Conservation (phyloP, 2,888 invertebrate species). For the Eurois occulta region DNA sequence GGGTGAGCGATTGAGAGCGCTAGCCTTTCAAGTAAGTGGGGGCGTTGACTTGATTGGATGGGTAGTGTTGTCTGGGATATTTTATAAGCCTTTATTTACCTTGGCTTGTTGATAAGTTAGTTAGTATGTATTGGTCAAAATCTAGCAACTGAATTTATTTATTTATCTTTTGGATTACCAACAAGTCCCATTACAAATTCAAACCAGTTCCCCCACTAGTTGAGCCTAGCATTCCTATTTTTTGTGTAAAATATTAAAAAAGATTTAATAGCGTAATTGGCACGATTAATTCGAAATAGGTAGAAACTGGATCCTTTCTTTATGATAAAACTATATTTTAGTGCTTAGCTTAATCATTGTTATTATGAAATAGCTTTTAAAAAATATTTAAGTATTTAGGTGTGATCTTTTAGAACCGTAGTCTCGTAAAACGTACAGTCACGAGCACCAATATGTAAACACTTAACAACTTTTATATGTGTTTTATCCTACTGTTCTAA, state of each 20-base stretch:
- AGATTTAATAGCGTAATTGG: background rate
- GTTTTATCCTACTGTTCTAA: too few species aligned
- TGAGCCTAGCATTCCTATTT: background rate
- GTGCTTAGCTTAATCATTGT: background rate
- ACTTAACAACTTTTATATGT: too few species aligned
- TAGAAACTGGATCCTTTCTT: background rate
- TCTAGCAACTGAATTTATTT: background rate
- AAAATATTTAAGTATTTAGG: background rate
- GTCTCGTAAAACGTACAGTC: constrained; percentile 20
- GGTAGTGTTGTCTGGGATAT: constrained; percentile 19
- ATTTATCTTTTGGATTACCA: too few species aligned
- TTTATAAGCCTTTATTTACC: background rate
- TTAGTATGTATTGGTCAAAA: background rate
- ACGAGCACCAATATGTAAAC: too few species aligned
- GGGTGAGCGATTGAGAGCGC: constrained; percentile 29
- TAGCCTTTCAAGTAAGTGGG: constrained; percentile 41
- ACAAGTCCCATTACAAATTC: too few species aligned
- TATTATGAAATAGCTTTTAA: accelerated
- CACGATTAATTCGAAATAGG: background rate
- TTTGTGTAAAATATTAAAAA: background rate
- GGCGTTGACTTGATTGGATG: constrained; percentile 31
- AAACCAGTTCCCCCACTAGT: background rate
- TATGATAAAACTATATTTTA: background rate
- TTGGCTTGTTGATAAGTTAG: background rate
- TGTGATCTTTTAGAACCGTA: constrained; percentile 26